Percentiles rank a stretch among this genome's conserved stretches.
Evolutionary conservation across 2,888 invertebrate genomes (phyloP).

Genomic region (Willowsia nigromaculata): DNA sequence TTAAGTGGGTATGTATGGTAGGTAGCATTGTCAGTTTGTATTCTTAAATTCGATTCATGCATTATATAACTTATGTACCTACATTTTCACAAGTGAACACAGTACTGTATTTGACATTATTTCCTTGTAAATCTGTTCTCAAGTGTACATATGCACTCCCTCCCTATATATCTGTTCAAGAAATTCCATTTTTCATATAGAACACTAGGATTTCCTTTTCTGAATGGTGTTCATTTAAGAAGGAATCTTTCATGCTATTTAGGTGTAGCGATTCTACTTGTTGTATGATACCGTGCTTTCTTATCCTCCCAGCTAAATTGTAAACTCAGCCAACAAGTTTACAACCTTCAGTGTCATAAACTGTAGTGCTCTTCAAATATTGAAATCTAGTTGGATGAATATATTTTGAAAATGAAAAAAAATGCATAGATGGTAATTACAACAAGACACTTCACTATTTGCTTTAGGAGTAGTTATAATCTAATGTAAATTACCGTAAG

Average conservation of each 20-base stretch:
- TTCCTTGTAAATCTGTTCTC: background rate
- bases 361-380: background rate
- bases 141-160: background rate
- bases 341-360: constrained; percentile 57
- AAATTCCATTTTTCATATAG: constrained; percentile 47
- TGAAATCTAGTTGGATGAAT: background rate
- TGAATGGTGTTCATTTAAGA: constrained; percentile 2
- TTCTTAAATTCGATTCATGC: too few relatives aligned
- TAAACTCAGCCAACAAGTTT: constrained; percentile 18
- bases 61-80: background rate
- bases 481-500: too few relatives aligned
- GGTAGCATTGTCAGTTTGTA: background rate
- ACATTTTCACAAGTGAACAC: background rate
- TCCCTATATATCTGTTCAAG: too few relatives aligned
- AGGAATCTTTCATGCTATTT: background rate
- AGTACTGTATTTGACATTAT: background rate
- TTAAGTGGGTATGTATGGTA: background rate
- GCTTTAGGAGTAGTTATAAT: too few relatives aligned
- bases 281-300: background rate
- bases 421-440: background rate
- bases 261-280: background rate
- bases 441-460: background rate
- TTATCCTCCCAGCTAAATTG: background rate
- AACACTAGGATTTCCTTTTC: constrained; percentile 55
- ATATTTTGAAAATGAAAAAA: constrained; percentile 7